Evolutionary conservation across 2,797 vertebrate genomes (phyloP).

Genomic region (Sebastes hubbsi): DNA sequence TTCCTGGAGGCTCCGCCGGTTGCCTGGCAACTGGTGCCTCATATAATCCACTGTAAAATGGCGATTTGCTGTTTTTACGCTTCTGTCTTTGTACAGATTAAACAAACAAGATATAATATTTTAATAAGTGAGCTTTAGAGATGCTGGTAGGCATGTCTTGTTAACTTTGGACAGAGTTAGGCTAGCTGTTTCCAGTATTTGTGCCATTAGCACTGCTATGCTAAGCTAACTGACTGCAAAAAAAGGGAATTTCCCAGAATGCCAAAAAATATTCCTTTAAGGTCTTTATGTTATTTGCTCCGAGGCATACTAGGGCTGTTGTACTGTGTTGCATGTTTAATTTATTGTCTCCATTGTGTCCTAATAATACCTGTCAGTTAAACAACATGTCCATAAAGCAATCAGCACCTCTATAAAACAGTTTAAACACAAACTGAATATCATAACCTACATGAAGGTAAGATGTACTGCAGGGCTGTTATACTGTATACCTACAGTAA

Average conservation of each 20-base stretch:
- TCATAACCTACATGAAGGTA: neutral
- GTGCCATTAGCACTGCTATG: neutral
- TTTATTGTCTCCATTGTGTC: neutral
- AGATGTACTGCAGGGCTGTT: neutral
- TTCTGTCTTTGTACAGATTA: neutral
- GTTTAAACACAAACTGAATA: neutral
- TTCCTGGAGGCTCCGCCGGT: neutral
- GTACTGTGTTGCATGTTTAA: neutral
- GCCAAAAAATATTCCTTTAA: too few species aligned
- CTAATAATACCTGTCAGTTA: neutral
- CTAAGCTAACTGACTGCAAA: neutral
- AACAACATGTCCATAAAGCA: neutral
- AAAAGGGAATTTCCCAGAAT: neutral
- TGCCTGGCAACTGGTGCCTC: neutral
- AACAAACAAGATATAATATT: neutral
- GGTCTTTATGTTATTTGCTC: neutral
- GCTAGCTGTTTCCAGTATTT: neutral
- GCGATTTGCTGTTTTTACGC: neutral
- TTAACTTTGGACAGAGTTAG: neutral
- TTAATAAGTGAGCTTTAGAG: neutral
- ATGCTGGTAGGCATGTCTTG: neutral
- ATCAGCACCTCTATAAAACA: neutral
- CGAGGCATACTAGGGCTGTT: rapidly evolving
- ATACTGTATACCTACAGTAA: neutral
- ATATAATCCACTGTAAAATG: neutral